Percentiles rank a stretch among this genome's conserved stretches.
phyloP scores from a whole-genome alignment of 2,113 vertebrate species.

The Embiotoca jacksoni region DNA sequence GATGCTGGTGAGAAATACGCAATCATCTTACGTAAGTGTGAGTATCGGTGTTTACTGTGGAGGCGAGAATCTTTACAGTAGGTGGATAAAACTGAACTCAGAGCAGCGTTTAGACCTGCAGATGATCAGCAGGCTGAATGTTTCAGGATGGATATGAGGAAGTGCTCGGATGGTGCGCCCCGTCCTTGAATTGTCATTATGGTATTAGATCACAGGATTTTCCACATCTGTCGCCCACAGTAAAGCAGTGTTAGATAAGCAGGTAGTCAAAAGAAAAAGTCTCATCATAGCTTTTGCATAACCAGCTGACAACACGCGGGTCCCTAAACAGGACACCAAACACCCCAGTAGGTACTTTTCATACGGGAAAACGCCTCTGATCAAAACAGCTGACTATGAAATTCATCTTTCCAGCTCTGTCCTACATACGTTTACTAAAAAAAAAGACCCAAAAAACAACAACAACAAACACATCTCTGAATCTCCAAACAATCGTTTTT shows the following conservation, averaged over 20 bases:
- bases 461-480: neutral
- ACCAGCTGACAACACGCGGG: neutral
- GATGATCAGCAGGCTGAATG: neutral
- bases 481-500: neutral
- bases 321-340: constrained; percentile 17
- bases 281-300: neutral
- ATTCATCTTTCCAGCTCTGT: constrained; percentile 38
- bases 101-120: neutral
- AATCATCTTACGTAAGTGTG: constrained; percentile 80
- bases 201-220: constrained; percentile 6
- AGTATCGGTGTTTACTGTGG: constrained; percentile 37
- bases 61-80: constrained; percentile 31
- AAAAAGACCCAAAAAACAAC: too few relatives aligned
- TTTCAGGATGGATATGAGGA: neutral
- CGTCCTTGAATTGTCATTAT: constrained; percentile 28
- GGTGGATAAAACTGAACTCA: constrained; percentile 35
- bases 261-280: constrained; percentile 13
- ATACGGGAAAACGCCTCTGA: neutral
- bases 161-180: neutral
- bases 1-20: constrained; percentile 73
- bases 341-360: constrained; percentile 26
- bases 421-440: constrained; percentile 40
- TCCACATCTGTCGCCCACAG: constrained; percentile 10
- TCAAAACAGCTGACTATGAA: constrained; percentile 25
- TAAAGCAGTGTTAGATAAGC: constrained; percentile 35